Base-by-base conservation (phyloP, 2,113 vertebrate genomes). In the Neofelis nebulosa region DNA sequence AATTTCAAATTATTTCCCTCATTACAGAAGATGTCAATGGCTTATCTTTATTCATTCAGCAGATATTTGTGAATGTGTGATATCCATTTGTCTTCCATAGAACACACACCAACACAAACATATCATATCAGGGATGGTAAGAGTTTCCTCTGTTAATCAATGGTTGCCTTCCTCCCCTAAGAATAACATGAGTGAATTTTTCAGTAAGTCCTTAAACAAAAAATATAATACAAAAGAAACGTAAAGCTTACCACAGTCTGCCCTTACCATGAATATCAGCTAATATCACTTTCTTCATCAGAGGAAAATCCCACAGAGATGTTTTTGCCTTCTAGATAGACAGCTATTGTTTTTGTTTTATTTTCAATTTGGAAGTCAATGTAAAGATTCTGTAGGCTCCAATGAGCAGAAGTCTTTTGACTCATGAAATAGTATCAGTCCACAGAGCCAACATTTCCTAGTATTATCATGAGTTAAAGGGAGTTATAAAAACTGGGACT, bases 211-310 rank as follows among this genome's bases (percentile, higher is more conserved):
- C 13, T 76, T 78, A 95, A 29, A 80, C 94, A 93, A n/a, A 45
- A 83, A 93, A 95, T 16, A 4, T 16, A 4, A 76, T 71, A 4
- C n/a, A 13, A 94, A 50, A 65, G 84, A 92, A 83, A 80, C n/a
- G 1, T 63, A 23, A 50, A 25, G 86, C 10, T 94, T 92, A 41
- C 63, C 55, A 61, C 63, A 38, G 13, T 89, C 91, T 95, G 57
- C 21, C 85, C 83, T 96, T 68, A 38, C 2, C 14, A 96, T 95
- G 36, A 87, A 81, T 93, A 95, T 96, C 71, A 96, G 93, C 25
- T 95, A 94, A 97, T 96, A 97, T 85, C 23, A 45, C 50, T 9
- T 10, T 92, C 96, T 93, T 98, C 71, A 96, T 95, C 29, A 90
- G 31, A 31, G 79, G 25, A 95, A 96, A 91, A 21, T 7, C 33